Evolutionary conservation across 2,888 invertebrate genomes (phyloP).

Genomic region (Epiblema foenella): DNA sequence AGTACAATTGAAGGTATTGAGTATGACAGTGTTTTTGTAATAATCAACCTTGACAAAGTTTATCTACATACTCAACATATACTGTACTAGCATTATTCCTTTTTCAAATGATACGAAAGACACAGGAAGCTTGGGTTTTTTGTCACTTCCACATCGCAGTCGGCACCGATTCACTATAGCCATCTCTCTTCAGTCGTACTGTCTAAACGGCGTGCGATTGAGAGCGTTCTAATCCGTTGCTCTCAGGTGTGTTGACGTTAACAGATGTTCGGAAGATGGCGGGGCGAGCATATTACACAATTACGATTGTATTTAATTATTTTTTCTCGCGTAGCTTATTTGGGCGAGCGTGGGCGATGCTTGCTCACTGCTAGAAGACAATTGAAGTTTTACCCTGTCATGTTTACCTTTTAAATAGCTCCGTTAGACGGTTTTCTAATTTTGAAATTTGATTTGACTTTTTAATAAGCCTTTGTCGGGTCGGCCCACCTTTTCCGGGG

Average conservation of each 20-base stretch:
- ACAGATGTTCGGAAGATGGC: constrained; percentile 81
- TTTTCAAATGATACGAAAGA: constrained; percentile 84
- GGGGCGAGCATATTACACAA: constrained; percentile 79
- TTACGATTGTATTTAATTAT: constrained; percentile 84
- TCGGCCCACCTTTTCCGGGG: constrained; percentile 40
- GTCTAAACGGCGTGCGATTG: constrained; percentile 50
- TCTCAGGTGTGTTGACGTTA: constrained; percentile 84
- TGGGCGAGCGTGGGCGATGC: constrained; percentile 72
- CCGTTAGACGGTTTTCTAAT: constrained; percentile 63
- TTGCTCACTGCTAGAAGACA: constrained; percentile 60
- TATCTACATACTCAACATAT: constrained; percentile 54
- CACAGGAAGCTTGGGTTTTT: constrained; percentile 84
- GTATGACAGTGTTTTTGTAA: too few species aligned
- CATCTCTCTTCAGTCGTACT: constrained; percentile 56
- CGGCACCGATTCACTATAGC: constrained; percentile 59
- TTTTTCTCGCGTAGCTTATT: constrained; percentile 73
- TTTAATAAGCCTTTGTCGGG: constrained; percentile 44
- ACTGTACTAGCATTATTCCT: constrained; percentile 74
- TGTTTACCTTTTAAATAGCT: constrained; percentile 56
- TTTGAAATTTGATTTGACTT: constrained; percentile 61
- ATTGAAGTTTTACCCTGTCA: constrained; percentile 71
- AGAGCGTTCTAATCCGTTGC: constrained; percentile 56
- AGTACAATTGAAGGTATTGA: background rate
- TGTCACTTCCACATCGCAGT: constrained; percentile 81
- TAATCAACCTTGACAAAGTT: background rate